Evolutionary conservation across 2,888 invertebrate genomes (phyloP), one percentile per base, ranked within the genome.

Genomic region (Sphinx pinastri): DNA sequence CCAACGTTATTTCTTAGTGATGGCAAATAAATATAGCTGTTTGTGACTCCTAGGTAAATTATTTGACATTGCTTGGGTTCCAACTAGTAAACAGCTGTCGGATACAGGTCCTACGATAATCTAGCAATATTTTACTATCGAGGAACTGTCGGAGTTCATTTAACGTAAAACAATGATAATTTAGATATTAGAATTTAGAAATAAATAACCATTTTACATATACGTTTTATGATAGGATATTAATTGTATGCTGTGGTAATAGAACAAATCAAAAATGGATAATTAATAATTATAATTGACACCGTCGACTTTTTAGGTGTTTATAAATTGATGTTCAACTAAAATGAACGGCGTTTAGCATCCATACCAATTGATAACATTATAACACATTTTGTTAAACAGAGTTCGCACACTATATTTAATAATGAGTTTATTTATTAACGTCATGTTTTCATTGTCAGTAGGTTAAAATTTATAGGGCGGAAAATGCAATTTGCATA

Each of bases 361-460:
- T 38, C 38, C 5, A 38, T 38, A 38, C 38, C 38, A 38, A 5
- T 38, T 7, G 38, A 38, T 38, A 8, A 8, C 38, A 8, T 5
- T 38, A 38, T 8, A 38, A 38, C 5, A 2, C 8, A 38, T 1
- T 38, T 38, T 38, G 38, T 38, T 38, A 38, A 38, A 38, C 38
- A 38, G 7, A 38, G 6, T 52, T 63, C 25, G 45, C 54, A 47
- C 25, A 54, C n/a, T 25, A 25, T 25, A 25, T 25, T 25, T 25
- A 8, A 12, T 63, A 72, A 73, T 73, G 72, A 71, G 74, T 75
- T 51, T 38, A 59, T 51, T 74, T 73, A 76, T 78, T 75, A 71
- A 74, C 76, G 73, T 74, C 73, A 76, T 76, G 75, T 75, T 75
- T 77, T 71, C 75, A 75, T 73, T 75, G 76, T 73, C 77, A 75